A percentile compares a stretch with the other conserved stretches of the same genome.
These are phyloP conservation scores for Spea multiplicata DNA, from an alignment of 2,113 vertebrate genomes.

Conservation along the genomic window DNA sequence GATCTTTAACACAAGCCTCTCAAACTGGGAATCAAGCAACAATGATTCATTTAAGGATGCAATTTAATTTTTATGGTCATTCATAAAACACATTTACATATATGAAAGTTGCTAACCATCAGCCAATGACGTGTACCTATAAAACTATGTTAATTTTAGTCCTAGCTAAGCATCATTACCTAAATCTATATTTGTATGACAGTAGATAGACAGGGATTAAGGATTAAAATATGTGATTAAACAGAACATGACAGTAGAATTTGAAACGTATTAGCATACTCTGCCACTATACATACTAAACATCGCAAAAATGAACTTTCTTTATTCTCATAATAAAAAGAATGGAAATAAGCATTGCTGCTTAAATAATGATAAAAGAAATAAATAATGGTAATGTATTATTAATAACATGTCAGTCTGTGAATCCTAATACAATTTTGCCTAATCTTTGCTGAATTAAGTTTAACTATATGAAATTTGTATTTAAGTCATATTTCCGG, in stretches of 20 bases:
- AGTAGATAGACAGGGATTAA: conserved; percentile 14
- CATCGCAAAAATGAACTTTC: conserved; percentile 40
- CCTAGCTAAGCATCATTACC: not conserved
- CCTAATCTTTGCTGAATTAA: no score
- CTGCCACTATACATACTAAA: not conserved
- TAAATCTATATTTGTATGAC: not conserved
- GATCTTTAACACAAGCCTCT: not conserved
- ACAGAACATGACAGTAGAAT: not conserved
- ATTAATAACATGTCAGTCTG: conserved; percentile 19
- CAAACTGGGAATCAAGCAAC: not conserved
- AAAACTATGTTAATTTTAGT: not conserved
- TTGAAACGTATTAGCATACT: not conserved
- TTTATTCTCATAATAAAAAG: conserved; percentile 7
- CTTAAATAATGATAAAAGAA: conserved; percentile 41
- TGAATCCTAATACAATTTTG: conserved; percentile 7
- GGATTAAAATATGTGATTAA: not conserved
- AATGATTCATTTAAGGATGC: not conserved
- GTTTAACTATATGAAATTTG: no score
- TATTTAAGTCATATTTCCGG: no score
- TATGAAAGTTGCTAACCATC: not conserved
- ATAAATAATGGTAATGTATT: conserved; percentile 22
- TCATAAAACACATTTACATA: not conserved
- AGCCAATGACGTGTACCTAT: not conserved
- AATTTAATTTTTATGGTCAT: not conserved
- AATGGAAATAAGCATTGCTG: conserved; percentile 27